These are phyloP conservation scores for Leptodirus hochenwartii DNA, from an alignment of 2,888 invertebrate genomes.

Conservation along the genomic window DNA sequence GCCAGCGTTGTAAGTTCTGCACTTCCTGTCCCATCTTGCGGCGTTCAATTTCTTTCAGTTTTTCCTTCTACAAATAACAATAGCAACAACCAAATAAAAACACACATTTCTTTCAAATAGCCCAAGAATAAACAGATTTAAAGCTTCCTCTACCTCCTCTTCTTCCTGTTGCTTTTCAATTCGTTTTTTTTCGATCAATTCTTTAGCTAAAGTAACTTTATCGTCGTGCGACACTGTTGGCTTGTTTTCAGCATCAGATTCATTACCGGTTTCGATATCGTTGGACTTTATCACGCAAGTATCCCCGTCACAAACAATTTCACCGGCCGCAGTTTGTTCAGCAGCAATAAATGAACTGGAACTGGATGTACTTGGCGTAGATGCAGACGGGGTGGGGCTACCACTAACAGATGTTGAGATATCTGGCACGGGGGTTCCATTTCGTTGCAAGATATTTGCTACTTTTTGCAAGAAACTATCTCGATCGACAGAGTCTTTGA, in stretches of 20 bases:
- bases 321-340: no score
- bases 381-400: no score
- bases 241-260: conserved; percentile 3
- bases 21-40: conserved; percentile 55
- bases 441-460: conserved; percentile 1
- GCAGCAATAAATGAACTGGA: no score
- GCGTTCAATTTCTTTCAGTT: conserved; percentile 45
- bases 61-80: conserved; percentile 20
- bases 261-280: background rate
- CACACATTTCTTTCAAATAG: no score
- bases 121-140: no score
- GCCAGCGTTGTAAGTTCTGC: conserved; percentile 50
- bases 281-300: no score
- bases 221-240: conserved; percentile 26
- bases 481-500: conserved; percentile 40
- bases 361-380: no score
- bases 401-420: no score
- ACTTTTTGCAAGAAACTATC: background rate
- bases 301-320: no score
- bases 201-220: conserved; percentile 43
- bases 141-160: conserved; percentile 36
- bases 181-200: conserved; percentile 45
- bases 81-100: no score
- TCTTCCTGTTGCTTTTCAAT: conserved; percentile 47
- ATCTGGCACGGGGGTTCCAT: background rate